Evolutionary conservation across 2,888 invertebrate genomes (phyloP), one percentile per base, ranked within the genome.

Genomic region (Ophion ventricosus): DNA sequence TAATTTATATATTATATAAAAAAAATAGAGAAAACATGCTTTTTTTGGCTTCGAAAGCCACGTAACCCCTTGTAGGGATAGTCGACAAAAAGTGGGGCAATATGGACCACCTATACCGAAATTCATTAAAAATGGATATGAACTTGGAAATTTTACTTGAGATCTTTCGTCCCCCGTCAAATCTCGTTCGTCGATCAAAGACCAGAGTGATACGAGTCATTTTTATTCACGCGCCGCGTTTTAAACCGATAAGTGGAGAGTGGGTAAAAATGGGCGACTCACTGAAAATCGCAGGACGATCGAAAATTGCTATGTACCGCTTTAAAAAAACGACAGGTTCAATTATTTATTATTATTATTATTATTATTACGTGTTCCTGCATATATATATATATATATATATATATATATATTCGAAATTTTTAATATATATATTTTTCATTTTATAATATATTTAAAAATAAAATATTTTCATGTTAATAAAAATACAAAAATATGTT

Each of bases 231-330:
- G 49, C 14, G 14, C 49, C 35, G 5, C 8, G 35, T 35, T 1
- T 35, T 17, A 14, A 49, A 3, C 49, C 49, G 3, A 49, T 49
- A 11, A 11, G 49, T 11, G 25, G 14, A 61, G 14, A 25, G 61
- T 61, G 61, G 25, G 61, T 26, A 26, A 61, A 61, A 61, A 61
- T 25, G 61, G 61, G 26, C 61, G 26, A 61, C 61, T 0, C 14
- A 2, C 2, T 26, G 3, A 61, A 14, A 61, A 14, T 26, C 10
- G 25, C 11, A 49, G 26, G 14, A 61, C 23, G 14, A 23, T 25
- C 14, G 25, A 26, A 14, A 61, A 25, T 61, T 4, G 2, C 14
- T 17, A 14, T 17, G 4, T 49, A 4, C 17, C 49, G 17, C 17
- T 2, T 49, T 35, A 35, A 35, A 29, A 7, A 29, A 29, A 35